Evolutionary conservation across 2,888 invertebrate species (phyloP).

Genomic region (Drosophila koepferae): DNA sequence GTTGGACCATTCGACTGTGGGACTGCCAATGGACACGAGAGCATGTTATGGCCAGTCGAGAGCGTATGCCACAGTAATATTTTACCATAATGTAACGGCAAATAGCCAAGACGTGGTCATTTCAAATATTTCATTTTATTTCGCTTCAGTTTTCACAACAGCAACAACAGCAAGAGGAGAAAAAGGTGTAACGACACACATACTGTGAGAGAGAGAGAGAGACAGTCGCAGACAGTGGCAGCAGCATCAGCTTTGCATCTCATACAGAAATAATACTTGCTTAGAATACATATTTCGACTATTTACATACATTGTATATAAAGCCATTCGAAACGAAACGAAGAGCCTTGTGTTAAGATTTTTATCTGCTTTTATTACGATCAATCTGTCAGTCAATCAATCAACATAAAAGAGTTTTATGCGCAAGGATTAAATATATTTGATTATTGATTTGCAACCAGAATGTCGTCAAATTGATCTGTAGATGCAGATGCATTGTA

Average conservation of each 20-base stretch:
- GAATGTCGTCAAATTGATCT: not conserved
- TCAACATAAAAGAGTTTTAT: slow-evolving; percentile 5
- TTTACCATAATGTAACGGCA: slow-evolving; percentile 81
- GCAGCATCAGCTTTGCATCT: slow-evolving; percentile 7
- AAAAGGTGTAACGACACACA: not conserved
- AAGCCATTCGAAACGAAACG: no score
- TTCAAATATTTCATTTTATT: slow-evolving; percentile 80
- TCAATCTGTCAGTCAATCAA: slow-evolving; percentile 13
- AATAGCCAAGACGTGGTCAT: slow-evolving; percentile 81
- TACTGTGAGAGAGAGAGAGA: no score
- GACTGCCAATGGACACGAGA: slow-evolving; percentile 45
- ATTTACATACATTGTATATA: not conserved
- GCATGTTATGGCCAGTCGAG: slow-evolving; percentile 50
- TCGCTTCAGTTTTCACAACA: slow-evolving; percentile 68
- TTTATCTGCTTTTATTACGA: slow-evolving; percentile 2
- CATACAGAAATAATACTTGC: slow-evolving; percentile 2
- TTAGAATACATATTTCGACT: slow-evolving; percentile 5
- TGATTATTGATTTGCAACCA: not conserved
- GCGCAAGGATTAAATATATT: not conserved
- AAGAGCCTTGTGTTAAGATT: not conserved
- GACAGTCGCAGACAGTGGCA: slow-evolving; percentile 29
- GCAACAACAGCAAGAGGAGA: slow-evolving; percentile 23
- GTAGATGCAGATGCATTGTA: no score
- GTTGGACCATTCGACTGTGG: slow-evolving; percentile 21
- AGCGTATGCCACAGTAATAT: slow-evolving; percentile 72